Evolutionary conservation across 2,113 vertebrate genomes (phyloP).

Genomic region (Lamprotornis superbus): DNA sequence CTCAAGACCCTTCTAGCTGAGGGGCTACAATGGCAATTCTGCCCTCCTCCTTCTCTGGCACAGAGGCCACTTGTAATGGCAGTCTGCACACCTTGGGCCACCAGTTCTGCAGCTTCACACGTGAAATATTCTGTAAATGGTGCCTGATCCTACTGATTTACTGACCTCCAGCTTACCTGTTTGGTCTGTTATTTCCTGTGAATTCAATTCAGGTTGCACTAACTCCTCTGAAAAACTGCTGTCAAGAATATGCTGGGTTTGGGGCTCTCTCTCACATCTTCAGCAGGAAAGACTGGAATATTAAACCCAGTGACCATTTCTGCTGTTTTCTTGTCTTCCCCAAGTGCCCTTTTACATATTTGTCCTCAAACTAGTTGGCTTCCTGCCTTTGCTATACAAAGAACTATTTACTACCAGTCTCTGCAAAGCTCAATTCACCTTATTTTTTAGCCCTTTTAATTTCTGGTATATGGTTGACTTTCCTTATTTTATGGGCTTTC

Average conservation of each 20-base stretch:
- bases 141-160: neutral
- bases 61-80: neutral
- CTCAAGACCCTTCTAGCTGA: neutral
- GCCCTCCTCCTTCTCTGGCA: neutral
- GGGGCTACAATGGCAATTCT: neutral
- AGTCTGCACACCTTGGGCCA: neutral
- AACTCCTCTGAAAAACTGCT: neutral
- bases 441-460: neutral
- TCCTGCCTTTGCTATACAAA: slow-evolving; percentile 5
- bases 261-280: neutral
- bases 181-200: neutral
- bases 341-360: neutral
- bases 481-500: neutral
- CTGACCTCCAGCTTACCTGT: neutral
- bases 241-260: neutral
- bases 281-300: neutral
- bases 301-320: neutral
- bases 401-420: neutral
- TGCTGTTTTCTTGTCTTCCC: neutral
- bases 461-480: neutral
- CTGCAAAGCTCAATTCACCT: neutral
- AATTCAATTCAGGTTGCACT: neutral
- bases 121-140: neutral
- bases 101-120: neutral
- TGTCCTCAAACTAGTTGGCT: neutral